A percentile compares a stretch with the other conserved stretches of the same genome.
These are phyloP conservation scores for Campylomormyrus tamandua DNA, from an alignment of 2,113 vertebrate species.

Conservation along the genomic window DNA sequence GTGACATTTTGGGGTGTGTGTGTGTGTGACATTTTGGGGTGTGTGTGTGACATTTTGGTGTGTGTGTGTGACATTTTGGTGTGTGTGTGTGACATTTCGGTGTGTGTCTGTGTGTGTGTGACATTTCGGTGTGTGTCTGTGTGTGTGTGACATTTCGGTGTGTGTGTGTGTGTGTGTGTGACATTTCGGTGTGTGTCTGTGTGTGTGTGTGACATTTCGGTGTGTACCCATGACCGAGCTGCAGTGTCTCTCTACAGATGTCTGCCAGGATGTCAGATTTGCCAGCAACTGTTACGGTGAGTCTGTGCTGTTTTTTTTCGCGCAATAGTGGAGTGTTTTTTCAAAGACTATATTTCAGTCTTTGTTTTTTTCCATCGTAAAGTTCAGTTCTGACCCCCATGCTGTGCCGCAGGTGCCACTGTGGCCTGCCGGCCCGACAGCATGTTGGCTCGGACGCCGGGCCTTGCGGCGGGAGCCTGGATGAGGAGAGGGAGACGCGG, in stretches of 20 bases:
- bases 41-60: too few relatives aligned
- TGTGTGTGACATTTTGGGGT: too few relatives aligned
- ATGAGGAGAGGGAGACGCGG: conserved; percentile 69
- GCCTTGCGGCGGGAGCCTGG: conserved; percentile 90
- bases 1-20: too few relatives aligned
- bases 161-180: too few relatives aligned
- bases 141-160: background rate
- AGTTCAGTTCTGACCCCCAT: background rate
- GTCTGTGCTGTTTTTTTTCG: conserved; percentile 25
- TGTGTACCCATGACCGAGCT: background rate
- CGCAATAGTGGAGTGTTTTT: background rate
- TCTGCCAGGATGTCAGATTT: conserved; percentile 99
- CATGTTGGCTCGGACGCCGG: conserved; percentile 90
- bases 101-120: background rate
- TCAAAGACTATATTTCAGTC: background rate
- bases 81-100: too few relatives aligned
- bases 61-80: too few relatives aligned
- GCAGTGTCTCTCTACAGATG: conserved; percentile 69
- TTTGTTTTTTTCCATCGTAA: background rate
- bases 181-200: too few relatives aligned
- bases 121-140: too few relatives aligned
- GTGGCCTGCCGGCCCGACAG: conserved; percentile 89
- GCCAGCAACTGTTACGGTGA: conserved; percentile 95
- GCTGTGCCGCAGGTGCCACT: conserved; percentile 75
- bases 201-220: too few relatives aligned